A percentile compares a stretch with the other conserved stretches of the same genome.
Conservation (phyloP, 2,888 invertebrate genomes). For the Tachina fera region DNA sequence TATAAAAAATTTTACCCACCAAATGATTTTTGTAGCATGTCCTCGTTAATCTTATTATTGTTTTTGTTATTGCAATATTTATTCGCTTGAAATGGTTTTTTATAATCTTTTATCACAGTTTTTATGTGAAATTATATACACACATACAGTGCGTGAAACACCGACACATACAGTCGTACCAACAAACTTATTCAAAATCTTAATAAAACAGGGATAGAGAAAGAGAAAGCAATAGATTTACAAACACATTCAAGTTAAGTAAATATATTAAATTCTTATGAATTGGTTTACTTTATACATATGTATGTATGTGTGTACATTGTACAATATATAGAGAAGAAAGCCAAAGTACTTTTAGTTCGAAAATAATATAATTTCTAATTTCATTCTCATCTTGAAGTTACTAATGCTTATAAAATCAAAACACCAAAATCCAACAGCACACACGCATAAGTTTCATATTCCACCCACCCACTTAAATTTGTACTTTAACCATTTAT, state of each 20-base stretch:
- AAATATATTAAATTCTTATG: constrained; percentile 48
- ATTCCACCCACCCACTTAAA: constrained; percentile 57
- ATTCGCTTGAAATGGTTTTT: constrained; percentile 78
- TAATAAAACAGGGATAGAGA: neutral
- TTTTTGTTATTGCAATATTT: constrained; percentile 59
- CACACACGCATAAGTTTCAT: neutral
- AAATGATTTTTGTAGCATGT: constrained; percentile 55
- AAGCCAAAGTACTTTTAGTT: constrained; percentile 65
- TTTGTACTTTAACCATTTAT: constrained; percentile 37
- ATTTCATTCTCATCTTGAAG: constrained; percentile 72
- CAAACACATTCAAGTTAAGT: constrained; percentile 46
- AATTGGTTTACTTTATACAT: constrained; percentile 19
- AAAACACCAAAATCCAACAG: constrained; percentile 47
- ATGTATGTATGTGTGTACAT: neutral
- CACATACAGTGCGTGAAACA: constrained; percentile 77
- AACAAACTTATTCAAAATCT: constrained; percentile 39
- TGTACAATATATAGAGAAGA: neutral
- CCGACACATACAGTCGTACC: constrained; percentile 47
- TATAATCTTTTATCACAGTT: constrained; percentile 84
- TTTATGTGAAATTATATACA: constrained; percentile 77
- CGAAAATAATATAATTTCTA: constrained; percentile 80
- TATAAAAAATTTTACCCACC: constrained; percentile 56
- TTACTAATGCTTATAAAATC: constrained; percentile 66
- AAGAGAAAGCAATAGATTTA: neutral
- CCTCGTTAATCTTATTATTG: constrained; percentile 54